Percentiles rank a stretch among this genome's conserved stretches.
Conservation (phyloP, 1,140 invertebrate species). For the Drosophila bipectinata region DNA sequence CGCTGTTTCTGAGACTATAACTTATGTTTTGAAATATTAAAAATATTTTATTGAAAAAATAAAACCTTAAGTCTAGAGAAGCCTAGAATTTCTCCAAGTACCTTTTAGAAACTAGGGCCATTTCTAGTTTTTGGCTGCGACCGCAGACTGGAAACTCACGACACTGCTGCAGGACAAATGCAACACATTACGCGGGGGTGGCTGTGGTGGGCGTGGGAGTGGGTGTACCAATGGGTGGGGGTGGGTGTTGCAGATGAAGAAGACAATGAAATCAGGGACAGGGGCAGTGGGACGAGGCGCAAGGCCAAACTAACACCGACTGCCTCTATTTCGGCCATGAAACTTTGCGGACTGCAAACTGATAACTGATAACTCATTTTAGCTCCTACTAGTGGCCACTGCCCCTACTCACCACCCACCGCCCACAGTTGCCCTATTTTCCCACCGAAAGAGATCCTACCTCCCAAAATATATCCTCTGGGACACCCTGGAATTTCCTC, state of each 20-base stretch:
- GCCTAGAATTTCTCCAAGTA: slow-evolving; percentile 6
- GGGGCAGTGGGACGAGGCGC: slow-evolving; percentile 8
- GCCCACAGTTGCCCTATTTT: background rate
- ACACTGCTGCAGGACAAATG: slow-evolving; percentile 55
- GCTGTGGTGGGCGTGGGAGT: background rate
- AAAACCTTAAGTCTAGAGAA: background rate
- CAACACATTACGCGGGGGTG: slow-evolving; percentile 51
- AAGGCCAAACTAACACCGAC: slow-evolving; percentile 47
- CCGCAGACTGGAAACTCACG: slow-evolving; percentile 42
- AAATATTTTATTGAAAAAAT: background rate
- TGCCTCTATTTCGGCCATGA: slow-evolving; percentile 22
- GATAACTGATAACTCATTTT: slow-evolving; percentile 35
- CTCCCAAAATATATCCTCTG: background rate
- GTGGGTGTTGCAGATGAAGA: background rate
- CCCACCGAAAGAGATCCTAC: background rate
- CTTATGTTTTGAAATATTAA: background rate
- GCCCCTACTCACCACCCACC: no score
- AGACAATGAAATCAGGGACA: no score
- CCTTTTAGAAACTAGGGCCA: background rate
- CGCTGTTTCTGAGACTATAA: no score
- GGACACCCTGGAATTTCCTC: background rate
- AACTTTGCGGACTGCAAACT: slow-evolving; percentile 32
- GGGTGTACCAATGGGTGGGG: background rate
- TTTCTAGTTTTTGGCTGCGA: slow-evolving; percentile 35
- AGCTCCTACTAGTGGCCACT: no score